Percentiles rank a stretch among this genome's conserved stretches.
phyloP scores from a whole-genome alignment of 2,113 vertebrate species.

The Trichomycterus rosablanca region DNA sequence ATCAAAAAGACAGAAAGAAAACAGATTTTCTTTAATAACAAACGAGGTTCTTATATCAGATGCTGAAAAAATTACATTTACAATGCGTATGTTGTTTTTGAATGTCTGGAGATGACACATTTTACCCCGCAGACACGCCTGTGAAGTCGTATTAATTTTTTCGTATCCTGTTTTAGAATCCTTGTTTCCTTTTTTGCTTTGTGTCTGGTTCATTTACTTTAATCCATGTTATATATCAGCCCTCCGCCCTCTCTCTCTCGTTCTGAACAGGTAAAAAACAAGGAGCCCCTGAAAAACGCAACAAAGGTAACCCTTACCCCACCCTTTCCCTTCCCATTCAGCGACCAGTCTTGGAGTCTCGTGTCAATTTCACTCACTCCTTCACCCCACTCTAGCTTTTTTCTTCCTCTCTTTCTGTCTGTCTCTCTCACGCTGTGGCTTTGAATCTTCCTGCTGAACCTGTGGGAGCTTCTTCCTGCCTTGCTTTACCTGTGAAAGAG shows the following conservation, averaged over 20 bases:
- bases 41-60: too few relatives aligned
- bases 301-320: constrained; percentile 92
- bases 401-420: constrained; percentile 52
- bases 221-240: constrained; percentile 78
- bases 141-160: constrained; percentile 55
- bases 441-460: constrained; percentile 66
- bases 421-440: constrained; percentile 60
- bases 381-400: constrained; percentile 19
- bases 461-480: constrained; percentile 71
- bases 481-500: constrained; percentile 80
- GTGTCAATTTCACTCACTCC: constrained; percentile 56
- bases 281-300: constrained; percentile 98
- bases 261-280: constrained; percentile 99
- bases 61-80: not conserved
- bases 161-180: constrained; percentile 54
- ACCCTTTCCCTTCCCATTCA: constrained; percentile 67
- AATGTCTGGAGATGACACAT: constrained; percentile 62
- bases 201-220: constrained; percentile 63
- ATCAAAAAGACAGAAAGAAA: too few relatives aligned
- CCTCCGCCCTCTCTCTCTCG: constrained; percentile 84
- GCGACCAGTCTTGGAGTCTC: constrained; percentile 66
- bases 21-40: too few relatives aligned
- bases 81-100: constrained; percentile 28
- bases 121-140: constrained; percentile 55
- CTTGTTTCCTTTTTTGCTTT: constrained; percentile 62